phyloP scores from a whole-genome alignment of 2,797 vertebrate species.

The Sorex maritimensis region DNA sequence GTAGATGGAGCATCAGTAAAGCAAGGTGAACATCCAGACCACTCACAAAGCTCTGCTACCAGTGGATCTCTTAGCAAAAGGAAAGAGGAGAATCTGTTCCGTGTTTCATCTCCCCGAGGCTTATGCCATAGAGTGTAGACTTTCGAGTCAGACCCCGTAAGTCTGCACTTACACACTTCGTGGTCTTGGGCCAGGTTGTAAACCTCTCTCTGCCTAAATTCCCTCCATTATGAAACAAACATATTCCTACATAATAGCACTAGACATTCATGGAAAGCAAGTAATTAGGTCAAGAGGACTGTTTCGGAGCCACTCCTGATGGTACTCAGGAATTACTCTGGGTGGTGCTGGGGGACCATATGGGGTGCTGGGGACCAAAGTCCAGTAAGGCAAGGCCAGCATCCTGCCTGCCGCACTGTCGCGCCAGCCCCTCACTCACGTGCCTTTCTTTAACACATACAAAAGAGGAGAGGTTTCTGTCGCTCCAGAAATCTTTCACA shows the following conservation, averaged over 20 bases:
- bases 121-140: neutral
- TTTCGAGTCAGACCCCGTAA: neutral
- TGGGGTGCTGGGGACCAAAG: no score
- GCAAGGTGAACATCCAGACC: neutral
- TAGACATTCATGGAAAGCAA: neutral
- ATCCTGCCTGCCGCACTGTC: no score
- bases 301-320: no score
- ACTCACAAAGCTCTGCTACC: neutral
- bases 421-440: no score
- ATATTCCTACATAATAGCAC: slow-evolving; percentile 16
- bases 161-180: neutral
- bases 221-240: neutral
- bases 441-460: no score
- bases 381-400: no score
- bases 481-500: no score
- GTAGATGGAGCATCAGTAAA: neutral
- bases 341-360: no score
- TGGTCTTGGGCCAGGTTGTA: neutral
- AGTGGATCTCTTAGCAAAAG: slow-evolving; percentile 22
- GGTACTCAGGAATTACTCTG: no score
- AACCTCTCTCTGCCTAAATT: neutral
- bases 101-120: neutral
- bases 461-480: no score
- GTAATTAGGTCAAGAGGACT: no score
- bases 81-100: neutral